Conservation (phyloP, 2,888 invertebrate species). For the Cyaniris semiargus region DNA sequence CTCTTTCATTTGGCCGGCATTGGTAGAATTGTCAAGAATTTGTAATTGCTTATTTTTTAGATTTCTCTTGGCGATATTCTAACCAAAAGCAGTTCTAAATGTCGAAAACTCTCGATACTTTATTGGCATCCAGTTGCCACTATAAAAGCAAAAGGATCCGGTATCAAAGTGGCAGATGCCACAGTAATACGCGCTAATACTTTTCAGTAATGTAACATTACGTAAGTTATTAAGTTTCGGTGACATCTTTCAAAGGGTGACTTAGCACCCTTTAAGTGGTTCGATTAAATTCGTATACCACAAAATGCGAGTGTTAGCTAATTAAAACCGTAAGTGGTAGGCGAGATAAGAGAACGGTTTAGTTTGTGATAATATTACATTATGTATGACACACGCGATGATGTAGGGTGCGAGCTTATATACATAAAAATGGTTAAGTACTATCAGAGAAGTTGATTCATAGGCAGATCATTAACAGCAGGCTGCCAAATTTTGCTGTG, state of each 20-base stretch:
- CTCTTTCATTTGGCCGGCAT: no score
- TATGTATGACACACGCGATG: conserved; percentile 39
- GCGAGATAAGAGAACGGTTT: conserved; percentile 71
- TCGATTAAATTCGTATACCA: conserved; percentile 78
- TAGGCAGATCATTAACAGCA: no score
- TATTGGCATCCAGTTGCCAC: not conserved
- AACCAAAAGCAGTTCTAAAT: no score
- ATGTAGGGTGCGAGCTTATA: conserved; percentile 40
- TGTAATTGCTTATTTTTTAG: no score
- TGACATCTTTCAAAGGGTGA: conserved; percentile 51
- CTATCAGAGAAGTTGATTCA: no score
- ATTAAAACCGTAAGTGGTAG: conserved; percentile 79
- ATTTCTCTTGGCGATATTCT: no score
- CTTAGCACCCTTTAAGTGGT: conserved; percentile 64
- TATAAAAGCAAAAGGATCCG: not conserved
- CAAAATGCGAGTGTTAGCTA: conserved; percentile 69
- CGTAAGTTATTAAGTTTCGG: conserved; percentile 33
- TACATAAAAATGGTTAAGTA: not conserved
- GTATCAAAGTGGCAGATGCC: not conserved
- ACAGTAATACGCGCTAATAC: not conserved
- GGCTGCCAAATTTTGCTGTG: no score
- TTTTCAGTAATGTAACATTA: not conserved
- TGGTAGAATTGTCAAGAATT: no score
- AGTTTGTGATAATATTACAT: conserved; percentile 45
- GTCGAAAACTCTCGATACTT: not conserved